Percentiles rank a stretch among this genome's conserved stretches.
Conservation (phyloP, 2,797 vertebrate genomes). For the Myotis planiceps region DNA sequence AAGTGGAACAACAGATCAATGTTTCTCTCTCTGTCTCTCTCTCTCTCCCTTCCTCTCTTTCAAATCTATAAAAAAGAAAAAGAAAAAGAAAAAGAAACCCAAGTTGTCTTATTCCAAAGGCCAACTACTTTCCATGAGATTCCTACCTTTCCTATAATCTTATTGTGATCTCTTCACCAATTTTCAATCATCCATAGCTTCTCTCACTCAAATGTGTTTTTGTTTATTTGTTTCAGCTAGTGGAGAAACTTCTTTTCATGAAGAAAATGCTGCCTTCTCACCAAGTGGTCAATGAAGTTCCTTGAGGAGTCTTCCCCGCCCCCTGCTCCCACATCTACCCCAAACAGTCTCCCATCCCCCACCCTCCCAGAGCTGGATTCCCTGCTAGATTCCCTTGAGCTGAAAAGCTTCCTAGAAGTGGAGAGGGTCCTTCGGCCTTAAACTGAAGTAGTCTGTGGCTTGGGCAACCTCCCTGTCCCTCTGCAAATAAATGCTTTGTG, state of each 20-base stretch:
- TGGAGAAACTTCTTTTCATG: constrained; percentile 62
- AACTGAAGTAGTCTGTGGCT: constrained; percentile 82
- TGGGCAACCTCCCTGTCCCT: constrained; percentile 78
- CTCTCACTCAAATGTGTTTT: background rate
- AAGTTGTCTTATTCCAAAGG: background rate
- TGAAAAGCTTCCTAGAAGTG: constrained; percentile 12
- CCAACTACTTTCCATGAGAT: background rate
- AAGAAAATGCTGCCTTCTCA: constrained; percentile 69
- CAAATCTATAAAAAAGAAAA: background rate
- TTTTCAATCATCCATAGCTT: background rate
- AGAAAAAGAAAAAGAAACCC: background rate
- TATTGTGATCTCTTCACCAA: background rate
- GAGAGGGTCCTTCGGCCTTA: constrained; percentile 21
- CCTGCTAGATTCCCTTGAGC: constrained; percentile 75
- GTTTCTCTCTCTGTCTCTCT: background rate
- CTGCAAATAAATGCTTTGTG: constrained; percentile 83
- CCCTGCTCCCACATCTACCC: no score
- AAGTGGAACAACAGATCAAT: background rate
- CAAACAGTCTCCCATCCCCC: background rate
- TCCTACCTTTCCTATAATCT: background rate
- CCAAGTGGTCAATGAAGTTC: constrained; percentile 56
- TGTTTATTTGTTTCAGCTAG: constrained; percentile 84
- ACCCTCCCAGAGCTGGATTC: constrained; percentile 26
- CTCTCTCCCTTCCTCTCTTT: background rate
- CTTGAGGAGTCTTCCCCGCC: constrained; percentile 34